These are phyloP conservation scores for Phenganax stokvisi DNA, from an alignment of 92 coral and sea anemone genomes.

Conservation along the genomic window DNA sequence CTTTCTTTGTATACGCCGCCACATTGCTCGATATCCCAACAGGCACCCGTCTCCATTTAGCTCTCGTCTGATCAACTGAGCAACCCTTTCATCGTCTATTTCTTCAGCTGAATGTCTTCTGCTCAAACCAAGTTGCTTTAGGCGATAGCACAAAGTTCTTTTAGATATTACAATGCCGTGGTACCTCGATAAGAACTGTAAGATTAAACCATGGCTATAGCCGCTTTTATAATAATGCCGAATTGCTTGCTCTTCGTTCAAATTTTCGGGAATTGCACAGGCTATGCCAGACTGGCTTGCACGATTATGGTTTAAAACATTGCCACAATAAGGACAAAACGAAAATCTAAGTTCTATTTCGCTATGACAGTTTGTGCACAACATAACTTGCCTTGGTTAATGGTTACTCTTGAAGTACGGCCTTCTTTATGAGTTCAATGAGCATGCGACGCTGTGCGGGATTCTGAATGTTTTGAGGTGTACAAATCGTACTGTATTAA, in stretches of 20 bases:
- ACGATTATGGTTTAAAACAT: not conserved
- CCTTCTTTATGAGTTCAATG: no score
- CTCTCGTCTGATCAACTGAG: not conserved
- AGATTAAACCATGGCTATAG: not conserved
- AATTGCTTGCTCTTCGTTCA: conserved; percentile 6
- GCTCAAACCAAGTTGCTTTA: no score
- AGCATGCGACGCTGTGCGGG: no score
- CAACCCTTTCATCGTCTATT: not conserved
- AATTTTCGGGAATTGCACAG: not conserved
- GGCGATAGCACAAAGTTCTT: no score
- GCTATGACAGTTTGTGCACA: not conserved
- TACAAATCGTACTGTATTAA: no score
- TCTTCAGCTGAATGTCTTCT: not conserved
- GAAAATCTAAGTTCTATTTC: conserved; percentile 1
- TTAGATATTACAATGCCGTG: not conserved
- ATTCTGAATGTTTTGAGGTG: no score
- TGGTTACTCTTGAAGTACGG: not conserved
- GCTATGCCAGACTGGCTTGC: not conserved
- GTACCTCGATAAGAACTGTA: not conserved
- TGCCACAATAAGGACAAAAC: conserved; percentile 3
- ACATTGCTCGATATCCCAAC: conserved; percentile 8
- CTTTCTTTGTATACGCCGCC: not conserved
- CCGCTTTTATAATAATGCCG: not conserved
- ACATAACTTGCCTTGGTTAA: not conserved
- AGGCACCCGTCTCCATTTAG: conserved; percentile 17